Conservation (phyloP, 2,888 invertebrate genomes). For the Stegana nigrithorax region DNA sequence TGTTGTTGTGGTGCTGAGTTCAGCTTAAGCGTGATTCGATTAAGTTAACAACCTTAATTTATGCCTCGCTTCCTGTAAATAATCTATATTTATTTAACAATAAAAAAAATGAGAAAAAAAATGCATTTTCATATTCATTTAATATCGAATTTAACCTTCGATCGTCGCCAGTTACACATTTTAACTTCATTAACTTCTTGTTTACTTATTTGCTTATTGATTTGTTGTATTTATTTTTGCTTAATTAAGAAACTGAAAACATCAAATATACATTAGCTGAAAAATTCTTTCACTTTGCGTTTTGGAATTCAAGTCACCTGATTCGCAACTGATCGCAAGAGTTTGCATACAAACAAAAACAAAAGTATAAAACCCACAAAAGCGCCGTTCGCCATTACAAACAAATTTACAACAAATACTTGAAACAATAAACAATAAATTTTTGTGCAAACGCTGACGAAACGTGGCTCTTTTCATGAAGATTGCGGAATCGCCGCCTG, state of each 20-base stretch:
- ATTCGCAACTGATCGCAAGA: too few relatives aligned
- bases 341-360: too few relatives aligned
- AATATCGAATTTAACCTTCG: constrained; percentile 9
- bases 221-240: neutral
- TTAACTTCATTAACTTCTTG: neutral
- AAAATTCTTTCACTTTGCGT: too few relatives aligned
- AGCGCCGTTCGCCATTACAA: neutral
- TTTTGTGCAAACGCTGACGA: neutral
- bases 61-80: constrained; percentile 44
- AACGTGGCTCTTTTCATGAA: neutral
- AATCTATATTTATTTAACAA: constrained; percentile 25
- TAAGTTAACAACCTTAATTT: constrained; percentile 40
- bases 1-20: neutral
- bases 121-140: constrained; percentile 29
- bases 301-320: too few relatives aligned
- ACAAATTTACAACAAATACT: neutral
- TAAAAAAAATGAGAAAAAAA: neutral
- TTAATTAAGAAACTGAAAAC: neutral
- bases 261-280: neutral
- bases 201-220: neutral
- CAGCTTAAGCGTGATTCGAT: neutral
- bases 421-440: neutral
- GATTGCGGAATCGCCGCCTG: too few relatives aligned
- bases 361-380: neutral
- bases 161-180: neutral